Conservation (phyloP, 2,888 invertebrate genomes). For the Hydraecia micacea region DNA sequence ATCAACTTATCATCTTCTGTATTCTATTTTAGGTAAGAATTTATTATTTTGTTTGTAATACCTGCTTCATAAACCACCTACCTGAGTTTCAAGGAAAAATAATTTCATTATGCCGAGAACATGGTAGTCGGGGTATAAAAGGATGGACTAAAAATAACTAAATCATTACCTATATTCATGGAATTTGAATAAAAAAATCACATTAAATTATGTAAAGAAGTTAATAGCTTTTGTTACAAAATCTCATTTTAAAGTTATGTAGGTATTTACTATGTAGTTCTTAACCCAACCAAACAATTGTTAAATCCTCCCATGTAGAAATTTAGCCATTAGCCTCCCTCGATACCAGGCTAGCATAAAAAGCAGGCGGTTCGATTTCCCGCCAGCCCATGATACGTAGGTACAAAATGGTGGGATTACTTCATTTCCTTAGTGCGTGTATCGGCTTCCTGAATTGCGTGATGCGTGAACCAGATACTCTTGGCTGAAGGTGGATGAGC, state of each 20-base stretch:
- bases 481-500: slow-evolving; percentile 25
- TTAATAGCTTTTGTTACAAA: background rate
- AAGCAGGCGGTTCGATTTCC: slow-evolving; percentile 20
- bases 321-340: background rate
- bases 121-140: slow-evolving; percentile 13
- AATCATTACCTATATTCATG: slow-evolving; percentile 7
- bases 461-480: slow-evolving; percentile 37
- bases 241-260: background rate
- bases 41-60: slow-evolving; percentile 48
- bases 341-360: slow-evolving; percentile 18
- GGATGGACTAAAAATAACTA: slow-evolving; percentile 22
- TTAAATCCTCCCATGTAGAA: background rate
- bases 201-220: background rate
- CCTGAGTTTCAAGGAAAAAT: slow-evolving; percentile 39
- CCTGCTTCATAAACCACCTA: slow-evolving; percentile 26
- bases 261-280: background rate
- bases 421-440: slow-evolving; percentile 60
- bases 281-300: too few species aligned
- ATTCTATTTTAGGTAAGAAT: slow-evolving; percentile 65
- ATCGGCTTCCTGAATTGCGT: slow-evolving; percentile 40
- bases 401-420: slow-evolving; percentile 45
- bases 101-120: slow-evolving; percentile 30
- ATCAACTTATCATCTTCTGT: slow-evolving; percentile 47
- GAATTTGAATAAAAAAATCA: slow-evolving; percentile 8
- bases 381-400: slow-evolving; percentile 18